Base-by-base conservation (phyloP, 2,797 vertebrate genomes). In the Rhinatrema bivittatum region DNA sequence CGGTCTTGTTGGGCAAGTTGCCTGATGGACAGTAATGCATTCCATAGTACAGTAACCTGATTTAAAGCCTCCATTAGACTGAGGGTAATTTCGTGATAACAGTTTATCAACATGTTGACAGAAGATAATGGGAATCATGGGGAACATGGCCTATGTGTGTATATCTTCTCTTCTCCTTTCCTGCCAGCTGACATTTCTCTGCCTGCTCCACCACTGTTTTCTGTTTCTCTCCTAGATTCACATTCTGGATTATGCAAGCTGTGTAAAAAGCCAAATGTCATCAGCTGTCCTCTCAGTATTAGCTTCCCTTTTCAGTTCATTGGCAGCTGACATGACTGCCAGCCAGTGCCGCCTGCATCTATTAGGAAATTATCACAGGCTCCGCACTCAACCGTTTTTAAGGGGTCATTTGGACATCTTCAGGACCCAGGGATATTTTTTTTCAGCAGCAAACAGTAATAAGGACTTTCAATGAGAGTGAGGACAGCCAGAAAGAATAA, bases 21-120 rank as follows among this genome's bases (percentile, higher is more conserved):
- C 72, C 65, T 86, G 86, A 89, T 76, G 72, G 83, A 80, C 86
- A 84, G 81, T 76, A 85, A 90, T 86, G 85, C 82, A 87, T 90
- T 89, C 86, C 74, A 83, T 70, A 81, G 79, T 80, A 2, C 2
- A 9, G 78, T 76, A 1, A 2, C 17, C 45, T 85, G 86, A 84
- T 70, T 83, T 60, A 78, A 78, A 81, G 82, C 68, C 79, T 82
- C 74, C 62, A 70, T 69, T 72, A 82, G 86, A 71, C 60, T 72
- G 74, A 54, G 62, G 80, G 85, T 89, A 87, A 88, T 87, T 87
- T 66, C 77, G 70, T 79, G 89, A 88, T 87, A 91, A 85, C 78
- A 69, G 71, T 77, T 74, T 84, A 88, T 85, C 87, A 65, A 65
- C 70, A 44, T 61, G 56, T 64, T 76, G 76, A 84, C 50, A 74